A percentile compares a stretch with the other conserved stretches of the same genome.
Evolutionary conservation across 2,113 vertebrate species (phyloP).

Genomic region (Bufo bufo): DNA sequence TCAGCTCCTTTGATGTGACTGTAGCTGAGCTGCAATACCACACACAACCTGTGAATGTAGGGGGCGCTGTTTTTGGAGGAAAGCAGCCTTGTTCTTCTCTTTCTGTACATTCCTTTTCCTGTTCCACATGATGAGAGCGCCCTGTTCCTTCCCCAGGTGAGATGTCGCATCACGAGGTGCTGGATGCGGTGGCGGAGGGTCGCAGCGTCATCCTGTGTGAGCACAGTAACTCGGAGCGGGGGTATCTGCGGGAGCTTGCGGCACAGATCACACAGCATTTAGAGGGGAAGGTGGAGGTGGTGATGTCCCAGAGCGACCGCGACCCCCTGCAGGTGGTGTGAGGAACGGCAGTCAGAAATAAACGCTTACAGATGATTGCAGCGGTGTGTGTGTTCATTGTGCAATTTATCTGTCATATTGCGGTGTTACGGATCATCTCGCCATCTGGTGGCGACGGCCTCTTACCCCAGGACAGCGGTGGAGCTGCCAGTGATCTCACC

Average conservation of each 20-base stretch:
- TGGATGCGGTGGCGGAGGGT: conserved; percentile 84
- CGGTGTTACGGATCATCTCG: too few relatives aligned
- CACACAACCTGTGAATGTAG: too few relatives aligned
- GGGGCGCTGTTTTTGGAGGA: too few relatives aligned
- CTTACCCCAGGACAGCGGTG: too few relatives aligned
- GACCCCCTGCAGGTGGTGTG: conserved; percentile 86
- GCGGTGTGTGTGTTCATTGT: too few relatives aligned
- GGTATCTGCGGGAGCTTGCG: conserved; percentile 86
- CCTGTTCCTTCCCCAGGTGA: conserved; percentile 77
- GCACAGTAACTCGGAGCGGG: conserved; percentile 95
- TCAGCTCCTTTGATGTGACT: too few relatives aligned
- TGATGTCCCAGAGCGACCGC: conserved; percentile 80
- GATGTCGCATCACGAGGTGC: conserved; percentile 94
- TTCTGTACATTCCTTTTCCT: neutral
- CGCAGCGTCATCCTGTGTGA: conserved; percentile 90
- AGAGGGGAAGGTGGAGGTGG: conserved; percentile 74
- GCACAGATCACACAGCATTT: conserved; percentile 73
- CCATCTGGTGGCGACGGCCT: too few relatives aligned
- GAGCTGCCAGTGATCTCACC: too few relatives aligned
- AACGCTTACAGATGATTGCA: too few relatives aligned
- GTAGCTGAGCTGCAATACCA: too few relatives aligned
- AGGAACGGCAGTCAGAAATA: neutral
- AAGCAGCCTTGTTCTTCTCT: too few relatives aligned
- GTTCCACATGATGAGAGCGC: neutral
- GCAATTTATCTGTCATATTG: too few relatives aligned